Percentiles rank a stretch among this genome's conserved stretches.
Evolutionary conservation across 1,140 invertebrate species (phyloP).

Genomic region (Asobara japonica): DNA sequence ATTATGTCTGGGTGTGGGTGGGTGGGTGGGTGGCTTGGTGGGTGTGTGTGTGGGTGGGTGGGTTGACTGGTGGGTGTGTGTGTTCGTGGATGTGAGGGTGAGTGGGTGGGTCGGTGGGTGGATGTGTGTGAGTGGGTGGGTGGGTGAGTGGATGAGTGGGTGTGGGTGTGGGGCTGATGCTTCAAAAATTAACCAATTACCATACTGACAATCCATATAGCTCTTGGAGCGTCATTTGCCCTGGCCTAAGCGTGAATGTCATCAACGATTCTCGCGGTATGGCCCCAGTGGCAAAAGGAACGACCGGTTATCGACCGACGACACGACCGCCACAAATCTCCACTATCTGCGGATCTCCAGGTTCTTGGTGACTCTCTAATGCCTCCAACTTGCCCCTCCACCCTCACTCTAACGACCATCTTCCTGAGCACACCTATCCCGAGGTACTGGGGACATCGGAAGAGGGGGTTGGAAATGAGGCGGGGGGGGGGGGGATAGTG

Average conservation of each 20-base stretch:
- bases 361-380: constrained; percentile 61
- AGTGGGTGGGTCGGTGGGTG: no score
- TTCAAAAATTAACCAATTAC: no score
- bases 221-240: no score
- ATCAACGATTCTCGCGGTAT: constrained; percentile 33
- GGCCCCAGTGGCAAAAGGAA: constrained; percentile 17
- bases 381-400: constrained; percentile 38
- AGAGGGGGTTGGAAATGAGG: not conserved
- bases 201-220: no score
- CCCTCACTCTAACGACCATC: not conserved
- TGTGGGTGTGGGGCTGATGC: no score
- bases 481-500: not conserved
- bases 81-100: no score
- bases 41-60: no score
- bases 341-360: constrained; percentile 58
- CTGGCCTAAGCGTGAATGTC: constrained; percentile 43
- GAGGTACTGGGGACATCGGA: not conserved
- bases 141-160: no score
- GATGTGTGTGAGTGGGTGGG: no score
- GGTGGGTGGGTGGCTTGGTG: no score
- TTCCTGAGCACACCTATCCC: not conserved
- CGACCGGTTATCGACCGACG: constrained; percentile 54
- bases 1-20: no score
- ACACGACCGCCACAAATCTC: constrained; percentile 61
- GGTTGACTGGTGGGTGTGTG: no score